Conservation (phyloP, 2,888 invertebrate genomes). For the Hirtodrosophila histrioides region DNA sequence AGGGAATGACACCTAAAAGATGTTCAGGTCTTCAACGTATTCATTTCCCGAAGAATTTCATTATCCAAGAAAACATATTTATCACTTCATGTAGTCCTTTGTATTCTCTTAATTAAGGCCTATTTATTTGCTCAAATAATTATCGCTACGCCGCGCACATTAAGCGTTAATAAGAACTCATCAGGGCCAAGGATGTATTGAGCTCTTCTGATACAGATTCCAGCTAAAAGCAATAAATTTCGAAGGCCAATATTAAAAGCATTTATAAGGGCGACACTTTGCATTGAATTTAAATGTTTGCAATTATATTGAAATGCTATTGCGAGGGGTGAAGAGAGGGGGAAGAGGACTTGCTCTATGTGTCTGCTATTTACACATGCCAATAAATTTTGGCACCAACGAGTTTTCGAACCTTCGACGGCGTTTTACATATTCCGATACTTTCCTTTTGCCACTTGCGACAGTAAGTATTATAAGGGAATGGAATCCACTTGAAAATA, state of each 20-base stretch:
- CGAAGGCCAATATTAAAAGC: slow-evolving; percentile 14
- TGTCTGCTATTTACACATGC: slow-evolving; percentile 53
- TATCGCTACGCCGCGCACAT: not conserved
- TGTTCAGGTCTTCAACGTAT: too few relatives aligned
- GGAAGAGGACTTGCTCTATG: slow-evolving; percentile 5
- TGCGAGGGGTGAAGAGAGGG: slow-evolving; percentile 23
- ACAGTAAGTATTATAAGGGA: slow-evolving; percentile 26
- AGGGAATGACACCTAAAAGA: too few relatives aligned
- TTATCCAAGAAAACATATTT: too few relatives aligned
- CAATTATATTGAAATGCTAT: slow-evolving; percentile 76
- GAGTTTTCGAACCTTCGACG: slow-evolving; percentile 32
- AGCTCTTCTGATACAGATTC: slow-evolving; percentile 7
- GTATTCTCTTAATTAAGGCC: not conserved
- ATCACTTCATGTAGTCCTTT: too few relatives aligned
- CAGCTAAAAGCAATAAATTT: slow-evolving; percentile 35
- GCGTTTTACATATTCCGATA: slow-evolving; percentile 28
- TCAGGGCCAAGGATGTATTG: not conserved
- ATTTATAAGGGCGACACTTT: slow-evolving; percentile 23
- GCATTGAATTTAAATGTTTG: slow-evolving; percentile 73
- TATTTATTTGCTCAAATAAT: slow-evolving; percentile 1
- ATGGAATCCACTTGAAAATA: slow-evolving; percentile 67
- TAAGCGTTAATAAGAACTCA: slow-evolving; percentile 6
- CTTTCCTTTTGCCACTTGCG: slow-evolving; percentile 14
- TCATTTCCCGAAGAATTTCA: too few relatives aligned
- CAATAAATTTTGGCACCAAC: slow-evolving; percentile 69